Percentiles rank a stretch among this genome's conserved stretches.
Evolutionary conservation across 2,888 invertebrate genomes (phyloP).

Genomic region (Cephonodes hylas): DNA sequence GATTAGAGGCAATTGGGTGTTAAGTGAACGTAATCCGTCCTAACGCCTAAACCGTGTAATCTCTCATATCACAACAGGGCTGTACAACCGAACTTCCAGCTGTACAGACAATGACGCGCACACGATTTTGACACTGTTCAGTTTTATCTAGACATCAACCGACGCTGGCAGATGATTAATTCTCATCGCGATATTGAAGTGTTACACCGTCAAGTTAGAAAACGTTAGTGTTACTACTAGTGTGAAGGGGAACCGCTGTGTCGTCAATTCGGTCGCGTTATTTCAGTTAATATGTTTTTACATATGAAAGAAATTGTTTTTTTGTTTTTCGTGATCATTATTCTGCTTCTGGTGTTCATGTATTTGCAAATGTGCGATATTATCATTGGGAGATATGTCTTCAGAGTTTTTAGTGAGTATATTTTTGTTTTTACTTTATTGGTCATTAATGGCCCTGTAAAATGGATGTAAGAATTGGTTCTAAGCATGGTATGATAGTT

Average conservation of each 20-base stretch:
- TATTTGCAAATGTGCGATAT: slow-evolving; percentile 66
- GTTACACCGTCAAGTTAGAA: neutral
- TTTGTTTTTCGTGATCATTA: slow-evolving; percentile 44
- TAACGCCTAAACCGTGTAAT: neutral
- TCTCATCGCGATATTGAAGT: neutral
- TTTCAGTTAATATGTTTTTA: slow-evolving; percentile 53
- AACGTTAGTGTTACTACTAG: neutral
- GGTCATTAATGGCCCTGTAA: neutral
- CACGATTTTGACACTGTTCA: neutral
- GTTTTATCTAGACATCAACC: neutral
- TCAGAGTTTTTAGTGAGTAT: slow-evolving; percentile 64
- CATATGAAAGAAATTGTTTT: slow-evolving; percentile 51
- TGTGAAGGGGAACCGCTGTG: neutral
- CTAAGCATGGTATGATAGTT: too few relatives aligned
- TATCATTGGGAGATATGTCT: slow-evolving; percentile 51
- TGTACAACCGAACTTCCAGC: neutral
- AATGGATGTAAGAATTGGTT: too few relatives aligned
- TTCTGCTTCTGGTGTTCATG: slow-evolving; percentile 49
- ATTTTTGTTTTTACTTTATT: neutral
- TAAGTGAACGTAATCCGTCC: too few relatives aligned
- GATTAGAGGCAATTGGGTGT: too few relatives aligned
- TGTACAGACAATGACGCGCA: neutral
- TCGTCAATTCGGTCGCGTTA: neutral
- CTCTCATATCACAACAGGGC: neutral
- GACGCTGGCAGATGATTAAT: neutral